Conservation (phyloP, 2,888 invertebrate genomes). For the Drosophila koepferae region DNA sequence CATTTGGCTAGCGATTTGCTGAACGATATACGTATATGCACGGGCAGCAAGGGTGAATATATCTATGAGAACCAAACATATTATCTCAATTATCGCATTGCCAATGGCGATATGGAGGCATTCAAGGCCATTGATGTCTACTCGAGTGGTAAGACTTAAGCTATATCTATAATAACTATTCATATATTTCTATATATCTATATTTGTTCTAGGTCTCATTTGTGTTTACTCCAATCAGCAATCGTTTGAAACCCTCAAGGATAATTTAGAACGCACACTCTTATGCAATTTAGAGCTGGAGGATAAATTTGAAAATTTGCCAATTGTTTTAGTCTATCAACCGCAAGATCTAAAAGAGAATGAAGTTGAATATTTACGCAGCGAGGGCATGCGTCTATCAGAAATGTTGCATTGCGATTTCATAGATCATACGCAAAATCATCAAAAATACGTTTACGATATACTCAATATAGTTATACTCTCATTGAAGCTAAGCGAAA, state of each 20-base stretch:
- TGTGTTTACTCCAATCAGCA: conserved; percentile 96
- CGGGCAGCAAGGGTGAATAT: conserved; percentile 93
- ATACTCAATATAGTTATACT: conserved; percentile 85
- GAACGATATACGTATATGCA: conserved; percentile 93
- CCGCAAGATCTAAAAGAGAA: conserved; percentile 93
- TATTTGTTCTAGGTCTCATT: conserved; percentile 88
- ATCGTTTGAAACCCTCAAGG: conserved; percentile 95
- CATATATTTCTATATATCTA: not conserved
- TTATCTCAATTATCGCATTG: conserved; percentile 93
- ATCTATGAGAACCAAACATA: conserved; percentile 92
- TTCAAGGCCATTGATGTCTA: conserved; percentile 94
- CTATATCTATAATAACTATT: not conserved
- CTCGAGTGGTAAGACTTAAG: conserved; percentile 90
- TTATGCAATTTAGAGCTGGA: conserved; percentile 95
- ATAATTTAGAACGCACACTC: conserved; percentile 95
- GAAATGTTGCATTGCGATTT: conserved; percentile 88
- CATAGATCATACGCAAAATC: conserved; percentile 85
- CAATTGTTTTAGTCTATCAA: conserved; percentile 95
- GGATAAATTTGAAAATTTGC: conserved; percentile 94
- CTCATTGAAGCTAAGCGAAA: conserved; percentile 84
- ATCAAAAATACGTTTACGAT: conserved; percentile 85
- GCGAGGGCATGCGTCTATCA: conserved; percentile 95
- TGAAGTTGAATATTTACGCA: conserved; percentile 93
- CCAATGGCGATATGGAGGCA: conserved; percentile 95
- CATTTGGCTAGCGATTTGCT: conserved; percentile 95